Evolutionary conservation across 1,140 invertebrate species (phyloP).

Genomic region (Vanessa tameamea): DNA sequence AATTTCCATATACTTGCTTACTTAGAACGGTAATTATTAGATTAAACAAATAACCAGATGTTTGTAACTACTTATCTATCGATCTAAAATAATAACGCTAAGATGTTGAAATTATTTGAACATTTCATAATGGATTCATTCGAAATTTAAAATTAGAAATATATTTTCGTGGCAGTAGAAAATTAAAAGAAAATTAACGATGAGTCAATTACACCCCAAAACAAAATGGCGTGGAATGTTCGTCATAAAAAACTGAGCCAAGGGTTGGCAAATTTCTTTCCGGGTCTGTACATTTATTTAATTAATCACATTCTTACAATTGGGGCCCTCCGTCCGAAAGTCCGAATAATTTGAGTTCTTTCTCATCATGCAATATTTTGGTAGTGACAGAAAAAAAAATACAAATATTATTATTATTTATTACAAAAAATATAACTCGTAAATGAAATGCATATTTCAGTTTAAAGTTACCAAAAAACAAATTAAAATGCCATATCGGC

Average conservation of each 20-base stretch:
- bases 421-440: no score
- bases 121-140: conserved; percentile 21
- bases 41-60: conserved; percentile 33
- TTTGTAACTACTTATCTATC: conserved; percentile 23
- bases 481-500: neutral
- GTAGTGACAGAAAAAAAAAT: conserved; percentile 8
- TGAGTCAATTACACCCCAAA: conserved; percentile 68
- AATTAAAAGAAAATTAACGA: conserved; percentile 70
- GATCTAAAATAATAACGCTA: conserved; percentile 21
- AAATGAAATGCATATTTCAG: no score
- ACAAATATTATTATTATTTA: neutral
- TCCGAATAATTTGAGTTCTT: conserved; percentile 71
- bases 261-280: conserved; percentile 77
- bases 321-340: conserved; percentile 68
- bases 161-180: conserved; percentile 44
- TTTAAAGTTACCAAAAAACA: neutral
- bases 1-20: conserved; percentile 47
- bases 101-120: conserved; percentile 18
- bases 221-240: conserved; percentile 69
- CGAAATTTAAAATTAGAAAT: conserved; percentile 34
- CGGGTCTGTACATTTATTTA: conserved; percentile 74
- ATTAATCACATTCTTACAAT: conserved; percentile 78
- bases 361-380: conserved; percentile 34
- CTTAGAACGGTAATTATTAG: conserved; percentile 43
- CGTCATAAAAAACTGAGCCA: conserved; percentile 65